phyloP scores from a whole-genome alignment of 2,797 vertebrate genomes.

The Micrastur ruficollis region DNA sequence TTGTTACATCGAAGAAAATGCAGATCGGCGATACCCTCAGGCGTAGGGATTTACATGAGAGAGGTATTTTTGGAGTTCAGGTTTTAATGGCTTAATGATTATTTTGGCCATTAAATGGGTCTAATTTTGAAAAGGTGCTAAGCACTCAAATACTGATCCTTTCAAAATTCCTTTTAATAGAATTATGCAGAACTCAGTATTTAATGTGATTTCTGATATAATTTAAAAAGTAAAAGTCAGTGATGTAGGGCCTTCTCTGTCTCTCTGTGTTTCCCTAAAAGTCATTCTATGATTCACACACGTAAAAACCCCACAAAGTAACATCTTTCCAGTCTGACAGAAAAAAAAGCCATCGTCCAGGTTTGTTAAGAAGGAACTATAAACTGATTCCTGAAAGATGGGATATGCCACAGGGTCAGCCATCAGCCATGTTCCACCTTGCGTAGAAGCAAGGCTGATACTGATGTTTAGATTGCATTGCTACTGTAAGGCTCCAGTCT shows the following conservation, averaged over 20 bases:
- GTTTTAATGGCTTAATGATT: not conserved
- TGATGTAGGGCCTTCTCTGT: not conserved
- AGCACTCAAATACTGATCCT: not conserved
- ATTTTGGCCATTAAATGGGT: not conserved
- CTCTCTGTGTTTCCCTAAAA: not conserved
- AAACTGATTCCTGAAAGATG: not conserved
- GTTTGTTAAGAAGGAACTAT: not conserved
- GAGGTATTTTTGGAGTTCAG: not conserved
- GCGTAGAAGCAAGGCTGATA: not conserved
- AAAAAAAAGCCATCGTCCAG: not conserved
- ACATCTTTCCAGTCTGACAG: not conserved
- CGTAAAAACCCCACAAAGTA: not conserved
- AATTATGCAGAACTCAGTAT: not conserved
- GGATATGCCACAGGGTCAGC: not conserved
- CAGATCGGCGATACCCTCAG: not conserved
- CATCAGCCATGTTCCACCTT: not conserved
- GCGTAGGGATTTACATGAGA: not conserved
- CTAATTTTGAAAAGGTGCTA: not conserved
- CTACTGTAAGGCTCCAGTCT: not conserved
- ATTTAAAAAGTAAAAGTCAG: not conserved
- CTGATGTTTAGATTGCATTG: not conserved
- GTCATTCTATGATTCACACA: not conserved
- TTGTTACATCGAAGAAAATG: slow-evolving; percentile 1
- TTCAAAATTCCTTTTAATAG: slow-evolving; percentile 1
- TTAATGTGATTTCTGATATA: not conserved